Evolutionary conservation across 2,797 vertebrate genomes (phyloP), one percentile per base, ranked within the genome.

Genomic region (Pygocentrus nattereri): DNA sequence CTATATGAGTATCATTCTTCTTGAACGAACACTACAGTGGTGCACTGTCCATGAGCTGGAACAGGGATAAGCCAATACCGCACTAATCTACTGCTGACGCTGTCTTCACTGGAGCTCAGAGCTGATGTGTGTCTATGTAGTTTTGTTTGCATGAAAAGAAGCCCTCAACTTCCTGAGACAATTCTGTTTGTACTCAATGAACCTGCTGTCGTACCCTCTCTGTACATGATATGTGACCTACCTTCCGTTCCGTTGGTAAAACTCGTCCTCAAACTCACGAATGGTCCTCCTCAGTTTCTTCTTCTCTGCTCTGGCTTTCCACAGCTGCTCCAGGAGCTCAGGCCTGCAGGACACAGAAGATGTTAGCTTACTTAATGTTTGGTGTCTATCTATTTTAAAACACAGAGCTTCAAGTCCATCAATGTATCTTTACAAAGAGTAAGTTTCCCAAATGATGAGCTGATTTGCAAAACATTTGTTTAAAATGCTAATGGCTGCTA

Each of bases 211-310:
- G 31, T 5, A 38, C 21, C 23, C 1, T 73, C 11, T 16, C n/a
- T 44, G 31, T 8, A 13, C 12, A 65, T 41, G 7, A 44, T 15
- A 23, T 34, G 34, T 52, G 7, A 91, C 95, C 50, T 89, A 98
- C 98, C 98, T 97, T 93, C 98, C 98, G 64, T 98, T 99, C 90
- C 96, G 97, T 88, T 97, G 96, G 93, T 99, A 98, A 90, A 99
- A 99, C 27, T 95, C 94, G 69, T 98, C 97, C 91, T 99, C 98
- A 91, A 99, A 99, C 88, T 97, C 97, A 81, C 95, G 90, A 87
- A 99, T 94, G 61, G 94, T 97, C 93, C 96, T 98, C 84, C 97
- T 96, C 88, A 99, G 93, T 83, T 98, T 97, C 95, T 97, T 99
- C 90, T 99, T 99, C 91, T 99, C 98, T 86, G 97, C 96, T 93